Percentiles rank a stretch among this genome's conserved stretches.
Conservation (phyloP, 2,797 vertebrate species). For the Cynopterus sphinx region DNA sequence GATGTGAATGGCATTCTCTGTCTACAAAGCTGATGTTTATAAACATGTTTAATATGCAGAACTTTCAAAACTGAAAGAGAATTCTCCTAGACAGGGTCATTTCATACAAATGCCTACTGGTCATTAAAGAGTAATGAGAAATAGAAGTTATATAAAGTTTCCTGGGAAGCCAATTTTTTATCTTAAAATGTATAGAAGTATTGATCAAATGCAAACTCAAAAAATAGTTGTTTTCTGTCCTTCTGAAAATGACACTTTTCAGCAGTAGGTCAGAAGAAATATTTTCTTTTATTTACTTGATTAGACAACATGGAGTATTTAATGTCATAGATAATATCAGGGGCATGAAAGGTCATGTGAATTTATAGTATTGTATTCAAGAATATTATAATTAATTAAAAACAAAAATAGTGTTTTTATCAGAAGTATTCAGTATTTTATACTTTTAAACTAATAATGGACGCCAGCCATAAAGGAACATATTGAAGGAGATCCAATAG, state of each 20-base stretch:
- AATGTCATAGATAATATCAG: not conserved
- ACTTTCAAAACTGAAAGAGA: not conserved
- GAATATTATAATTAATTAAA: not conserved
- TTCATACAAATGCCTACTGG: not conserved
- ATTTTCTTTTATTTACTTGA: not conserved
- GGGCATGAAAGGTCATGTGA: not conserved
- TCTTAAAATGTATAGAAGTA: not conserved
- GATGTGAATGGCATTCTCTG: not conserved
- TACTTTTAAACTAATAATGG: not conserved
- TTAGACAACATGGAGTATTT: not conserved
- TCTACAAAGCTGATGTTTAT: not conserved
- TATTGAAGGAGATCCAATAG: not conserved
- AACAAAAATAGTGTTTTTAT: not conserved
- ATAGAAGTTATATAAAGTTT: not conserved
- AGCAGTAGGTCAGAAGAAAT: not conserved
- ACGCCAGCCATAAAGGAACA: not conserved
- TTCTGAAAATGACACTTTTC: not conserved
- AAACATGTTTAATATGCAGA: not conserved
- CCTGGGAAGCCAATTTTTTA: not conserved
- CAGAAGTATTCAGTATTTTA: not conserved
- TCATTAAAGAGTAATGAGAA: not conserved
- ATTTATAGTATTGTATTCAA: not conserved
- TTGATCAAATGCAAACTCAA: not conserved
- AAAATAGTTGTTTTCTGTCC: not conserved
- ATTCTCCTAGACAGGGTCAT: not conserved